Conservation (phyloP, 2,888 invertebrate genomes). For the Alviniconcha strummeri region DNA sequence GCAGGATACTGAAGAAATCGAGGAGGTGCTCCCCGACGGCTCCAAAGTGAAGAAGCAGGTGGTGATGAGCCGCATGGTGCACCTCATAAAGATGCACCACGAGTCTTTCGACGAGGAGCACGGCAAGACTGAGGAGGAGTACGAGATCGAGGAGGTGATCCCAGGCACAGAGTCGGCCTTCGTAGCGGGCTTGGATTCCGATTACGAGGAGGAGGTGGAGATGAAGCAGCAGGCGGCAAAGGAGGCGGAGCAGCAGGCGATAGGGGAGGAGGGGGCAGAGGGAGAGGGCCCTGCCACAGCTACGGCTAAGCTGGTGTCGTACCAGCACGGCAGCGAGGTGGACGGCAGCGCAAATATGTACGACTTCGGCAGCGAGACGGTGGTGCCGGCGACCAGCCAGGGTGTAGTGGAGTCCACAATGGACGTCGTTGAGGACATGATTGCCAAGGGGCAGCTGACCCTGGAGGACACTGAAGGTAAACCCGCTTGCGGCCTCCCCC, state of each 20-base stretch:
- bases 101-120: slow-evolving; percentile 56
- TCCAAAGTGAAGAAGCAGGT: slow-evolving; percentile 59
- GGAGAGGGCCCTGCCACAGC: slow-evolving; percentile 48
- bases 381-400: slow-evolving; percentile 43
- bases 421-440: slow-evolving; percentile 38
- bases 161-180: slow-evolving; percentile 66
- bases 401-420: slow-evolving; percentile 44
- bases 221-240: slow-evolving; percentile 42
- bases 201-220: slow-evolving; percentile 44
- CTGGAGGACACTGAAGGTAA: slow-evolving; percentile 29
- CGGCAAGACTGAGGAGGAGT: slow-evolving; percentile 50
- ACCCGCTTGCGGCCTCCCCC: background rate
- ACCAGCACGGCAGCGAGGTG: background rate
- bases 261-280: slow-evolving; percentile 42
- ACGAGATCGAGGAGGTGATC: slow-evolving; percentile 61
- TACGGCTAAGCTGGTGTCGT: slow-evolving; percentile 43
- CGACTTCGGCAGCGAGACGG: slow-evolving; percentile 27
- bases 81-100: slow-evolving; percentile 58
- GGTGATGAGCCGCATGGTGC: slow-evolving; percentile 63
- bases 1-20: slow-evolving; percentile 56
- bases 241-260: slow-evolving; percentile 48
- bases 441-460: slow-evolving; percentile 32
- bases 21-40: slow-evolving; percentile 64
- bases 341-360: background rate
- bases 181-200: slow-evolving; percentile 41